These are phyloP conservation scores for Neoarius graeffei DNA, from an alignment of 2,113 vertebrate genomes.

Conservation along the genomic window DNA sequence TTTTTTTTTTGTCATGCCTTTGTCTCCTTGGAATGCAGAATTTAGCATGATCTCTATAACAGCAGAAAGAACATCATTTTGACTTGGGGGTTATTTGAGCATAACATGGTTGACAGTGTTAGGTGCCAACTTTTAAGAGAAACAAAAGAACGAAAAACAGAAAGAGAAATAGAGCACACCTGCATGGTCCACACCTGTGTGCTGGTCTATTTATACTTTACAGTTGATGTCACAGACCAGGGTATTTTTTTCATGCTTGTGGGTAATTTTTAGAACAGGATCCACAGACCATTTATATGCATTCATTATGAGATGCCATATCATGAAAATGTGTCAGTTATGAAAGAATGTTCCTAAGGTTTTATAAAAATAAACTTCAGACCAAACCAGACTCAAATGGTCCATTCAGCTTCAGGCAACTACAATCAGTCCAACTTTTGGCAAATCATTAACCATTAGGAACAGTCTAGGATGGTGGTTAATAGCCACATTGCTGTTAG, in stretches of 20 bases:
- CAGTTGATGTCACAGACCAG: constrained; percentile 16
- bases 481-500: not conserved
- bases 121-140: not conserved
- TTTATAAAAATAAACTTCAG: not conserved
- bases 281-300: not conserved
- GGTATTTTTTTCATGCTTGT: not conserved
- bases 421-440: not conserved
- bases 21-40: not conserved
- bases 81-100: constrained; percentile 1
- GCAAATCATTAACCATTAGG: not conserved
- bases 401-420: not conserved
- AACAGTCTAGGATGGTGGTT: not conserved
- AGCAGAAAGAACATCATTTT: constrained; percentile 17
- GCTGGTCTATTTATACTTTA: constrained; percentile 35
- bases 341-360: not conserved
- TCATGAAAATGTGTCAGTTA: not conserved
- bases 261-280: not conserved
- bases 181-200: constrained; percentile 53
- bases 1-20: not conserved
- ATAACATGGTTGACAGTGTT: not conserved
- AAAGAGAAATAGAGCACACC: constrained; percentile 44
- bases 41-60: not conserved
- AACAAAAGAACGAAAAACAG: constrained; percentile 24
- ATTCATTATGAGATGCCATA: not conserved
- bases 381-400: not conserved